Conservation (phyloP, 2,888 invertebrate species). For the Crematogaster levior region DNA sequence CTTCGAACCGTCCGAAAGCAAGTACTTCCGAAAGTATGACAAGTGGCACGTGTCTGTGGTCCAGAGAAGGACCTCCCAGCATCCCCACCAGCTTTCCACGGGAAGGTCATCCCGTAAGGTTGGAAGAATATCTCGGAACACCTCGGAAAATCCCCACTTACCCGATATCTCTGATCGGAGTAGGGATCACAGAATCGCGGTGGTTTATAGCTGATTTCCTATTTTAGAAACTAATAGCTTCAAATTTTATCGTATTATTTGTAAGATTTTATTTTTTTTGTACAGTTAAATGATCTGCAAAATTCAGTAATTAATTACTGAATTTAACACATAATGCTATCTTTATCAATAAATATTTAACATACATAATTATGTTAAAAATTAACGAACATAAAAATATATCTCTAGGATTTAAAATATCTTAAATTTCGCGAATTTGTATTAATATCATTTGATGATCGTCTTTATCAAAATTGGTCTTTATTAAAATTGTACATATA, state of each 20-base stretch:
- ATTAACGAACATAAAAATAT: background rate
- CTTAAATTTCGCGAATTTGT: background rate
- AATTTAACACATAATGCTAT: background rate
- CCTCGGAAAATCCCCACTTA: conserved; percentile 66
- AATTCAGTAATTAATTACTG: background rate
- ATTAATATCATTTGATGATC: background rate
- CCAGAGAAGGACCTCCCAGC: conserved; percentile 78
- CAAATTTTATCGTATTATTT: background rate
- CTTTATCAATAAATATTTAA: background rate
- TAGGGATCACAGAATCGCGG: conserved; percentile 72
- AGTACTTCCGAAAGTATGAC: conserved; percentile 79
- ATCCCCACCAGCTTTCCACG: conserved; percentile 72
- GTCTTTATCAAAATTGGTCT: background rate
- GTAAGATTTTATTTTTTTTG: background rate
- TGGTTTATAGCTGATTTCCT: conserved; percentile 72
- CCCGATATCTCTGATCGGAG: conserved; percentile 65
- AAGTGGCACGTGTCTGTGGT: conserved; percentile 83
- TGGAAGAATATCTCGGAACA: conserved; percentile 71
- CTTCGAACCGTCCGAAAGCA: conserved; percentile 72
- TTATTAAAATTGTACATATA: background rate
- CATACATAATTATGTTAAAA: background rate
- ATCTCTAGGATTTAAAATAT: background rate
- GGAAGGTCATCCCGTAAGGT: conserved; percentile 76
- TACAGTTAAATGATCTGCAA: background rate
- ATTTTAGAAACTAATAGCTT: conserved; percentile 49